Evolutionary conservation across 2,888 invertebrate species (phyloP), one percentile per base, ranked within the genome.

Genomic region (Bibio marci): DNA sequence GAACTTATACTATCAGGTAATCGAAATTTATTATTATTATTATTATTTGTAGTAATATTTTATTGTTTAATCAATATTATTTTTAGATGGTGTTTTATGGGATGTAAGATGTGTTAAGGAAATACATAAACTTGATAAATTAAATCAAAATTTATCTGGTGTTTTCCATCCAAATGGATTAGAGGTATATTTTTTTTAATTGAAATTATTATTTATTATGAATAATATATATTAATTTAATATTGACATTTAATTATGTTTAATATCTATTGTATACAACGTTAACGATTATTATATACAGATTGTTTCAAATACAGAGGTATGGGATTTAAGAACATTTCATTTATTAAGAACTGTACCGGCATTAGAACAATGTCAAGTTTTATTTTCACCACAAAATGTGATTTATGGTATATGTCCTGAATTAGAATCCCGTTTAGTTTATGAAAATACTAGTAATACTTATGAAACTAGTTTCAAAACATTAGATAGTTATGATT

Each of bases 311-410:
- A 97, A 97, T 57, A 90, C 94, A 0, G 95, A 98, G 71, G 90
- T 97, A 39, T 98, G 97, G 97, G 98, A 98, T 58, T 62, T 97
- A 19, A 67, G 97, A 48, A 94, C 92, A 31, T 95, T 90, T 60
- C 88, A 92, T 55, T 64, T 98, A 31, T 63, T 98, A 27, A 77
- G 91, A 56, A 95, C 95, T 1, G 94, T 98, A 37, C 87, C 94
- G 2, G 80, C 83, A 0, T 66, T 98, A 44, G 91, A 95, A 56
- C 88, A 91, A 57, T 90, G 90, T 35, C 64, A 71, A 58, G 76
- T 94, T 5, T 71, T 78, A 43, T 98, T 98, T 63, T 92, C 90
- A 41, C 79, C 85, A 3, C 70, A 79, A 39, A 79, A 79, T 49
- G 82, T 87, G 22, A 76, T 97, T 43, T 97, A 92, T 63, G 90